Evolutionary conservation across 2,888 invertebrate genomes (phyloP), one percentile per base, ranked within the genome.

Genomic region (Mesodorylaimus sp.): DNA sequence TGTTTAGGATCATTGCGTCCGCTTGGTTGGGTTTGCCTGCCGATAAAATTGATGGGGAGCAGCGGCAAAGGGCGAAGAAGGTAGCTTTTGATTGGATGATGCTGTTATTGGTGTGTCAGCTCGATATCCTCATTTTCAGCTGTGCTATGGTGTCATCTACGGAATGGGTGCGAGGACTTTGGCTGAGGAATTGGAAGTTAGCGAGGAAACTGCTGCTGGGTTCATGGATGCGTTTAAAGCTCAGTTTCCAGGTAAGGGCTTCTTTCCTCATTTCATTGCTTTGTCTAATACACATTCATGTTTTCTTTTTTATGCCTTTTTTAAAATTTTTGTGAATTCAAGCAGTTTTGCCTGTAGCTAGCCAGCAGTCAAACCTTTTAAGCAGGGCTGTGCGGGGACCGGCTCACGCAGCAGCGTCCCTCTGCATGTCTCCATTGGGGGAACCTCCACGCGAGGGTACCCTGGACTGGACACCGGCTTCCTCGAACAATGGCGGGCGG

Each of bases 101-200:
- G 21, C 24, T 28, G 38, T 54, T 54, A 13, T 16, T 16, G 32
- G 32, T 32, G 10, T 13, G 32, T 10, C 16, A 13, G 16, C 32
- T 32, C 10, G 10, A 32, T 13, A 10, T 16, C 21, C 7, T 44
- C 5, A 2, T 27, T 49, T 53, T 5, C 79, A 87, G 70, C 76
- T 93, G 28, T 88, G 88, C 66, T 95, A 95, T 69, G 93, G 88
- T 3, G 86, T 97, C 61, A 80, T 97, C 51, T 97, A 97, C 67
- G 97, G 95, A 5, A 95, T 95, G 80, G 88, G 93, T 1, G 74
- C 77, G 52, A 81, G 77, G 61, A 76, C 83, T 0, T 71, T 97
- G 28, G 77, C 82, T 0, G 81, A 83, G 53, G 78, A 80, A 55
- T 72, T 95, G 32, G 78, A 78, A 50, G 78, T 88, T 10, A 74